These are phyloP conservation scores for Drosophila borealis DNA, from an alignment of 2,888 invertebrate species.

Conservation along the genomic window DNA sequence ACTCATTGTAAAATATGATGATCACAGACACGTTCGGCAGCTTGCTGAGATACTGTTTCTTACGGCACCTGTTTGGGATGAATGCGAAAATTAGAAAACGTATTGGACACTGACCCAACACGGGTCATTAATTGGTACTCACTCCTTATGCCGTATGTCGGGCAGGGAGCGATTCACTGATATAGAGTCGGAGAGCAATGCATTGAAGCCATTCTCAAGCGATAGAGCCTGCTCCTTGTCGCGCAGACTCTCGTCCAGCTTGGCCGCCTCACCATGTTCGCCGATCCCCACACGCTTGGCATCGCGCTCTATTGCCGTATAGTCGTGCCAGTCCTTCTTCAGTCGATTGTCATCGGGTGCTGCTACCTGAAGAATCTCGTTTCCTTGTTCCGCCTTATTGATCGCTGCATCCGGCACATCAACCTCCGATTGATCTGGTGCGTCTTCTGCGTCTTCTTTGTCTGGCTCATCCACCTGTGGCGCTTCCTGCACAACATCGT, in stretches of 20 bases:
- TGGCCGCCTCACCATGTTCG: constrained; percentile 90
- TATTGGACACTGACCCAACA: too few relatives aligned
- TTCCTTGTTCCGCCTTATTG: not conserved
- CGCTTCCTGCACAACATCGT: not conserved
- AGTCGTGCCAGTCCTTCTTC: constrained; percentile 94
- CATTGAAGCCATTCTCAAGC: constrained; percentile 97
- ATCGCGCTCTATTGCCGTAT: constrained; percentile 88
- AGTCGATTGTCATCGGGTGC: constrained; percentile 35
- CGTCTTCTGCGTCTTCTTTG: constrained; percentile 20
- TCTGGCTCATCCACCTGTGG: constrained; percentile 9
- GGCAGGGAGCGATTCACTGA: constrained; percentile 93
- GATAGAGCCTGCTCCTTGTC: constrained; percentile 89
- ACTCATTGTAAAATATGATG: constrained; percentile 97
- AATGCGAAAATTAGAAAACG: not conserved
- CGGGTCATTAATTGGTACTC: constrained; percentile 48
- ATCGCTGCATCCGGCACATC: constrained; percentile 3
- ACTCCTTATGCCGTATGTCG: constrained; percentile 90
- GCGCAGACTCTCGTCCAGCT: constrained; percentile 87
- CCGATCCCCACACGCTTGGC: constrained; percentile 88
- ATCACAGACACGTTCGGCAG: constrained; percentile 93
- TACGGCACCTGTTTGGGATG: constrained; percentile 70
- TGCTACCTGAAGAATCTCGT: constrained; percentile 38
- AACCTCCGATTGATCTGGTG: constrained; percentile 7
- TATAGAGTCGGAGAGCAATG: constrained; percentile 95
- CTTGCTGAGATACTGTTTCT: constrained; percentile 76